Evolutionary conservation across 2,888 invertebrate species (phyloP).

Genomic region (Eupithecia subumbrata): DNA sequence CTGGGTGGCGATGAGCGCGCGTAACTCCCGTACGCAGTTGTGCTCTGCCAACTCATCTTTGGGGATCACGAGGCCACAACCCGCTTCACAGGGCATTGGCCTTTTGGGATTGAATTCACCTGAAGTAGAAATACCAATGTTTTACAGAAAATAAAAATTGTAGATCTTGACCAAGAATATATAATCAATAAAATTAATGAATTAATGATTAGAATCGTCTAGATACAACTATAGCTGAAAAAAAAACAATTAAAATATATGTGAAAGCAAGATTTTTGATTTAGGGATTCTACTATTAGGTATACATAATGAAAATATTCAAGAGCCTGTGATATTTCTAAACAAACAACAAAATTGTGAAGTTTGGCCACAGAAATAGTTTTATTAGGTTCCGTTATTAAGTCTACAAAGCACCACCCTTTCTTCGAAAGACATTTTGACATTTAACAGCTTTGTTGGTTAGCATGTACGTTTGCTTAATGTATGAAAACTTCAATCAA

Average conservation of each 20-base stretch:
- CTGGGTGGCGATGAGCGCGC: constrained; percentile 92
- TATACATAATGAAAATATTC: no score
- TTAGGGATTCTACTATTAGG: no score
- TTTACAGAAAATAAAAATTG: neutral
- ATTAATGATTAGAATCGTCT: neutral
- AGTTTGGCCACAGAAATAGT: neutral
- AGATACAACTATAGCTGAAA: no score
- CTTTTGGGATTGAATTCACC: constrained; percentile 93
- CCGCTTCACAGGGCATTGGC: constrained; percentile 96
- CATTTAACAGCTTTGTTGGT: no score
- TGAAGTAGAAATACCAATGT: constrained; percentile 39
- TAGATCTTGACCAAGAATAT: neutral
- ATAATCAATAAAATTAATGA: neutral
- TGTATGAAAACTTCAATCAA: no score
- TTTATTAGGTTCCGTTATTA: neutral
- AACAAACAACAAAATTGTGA: neutral
- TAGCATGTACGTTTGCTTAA: no score
- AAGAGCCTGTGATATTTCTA: no score
- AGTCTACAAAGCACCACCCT: no score
- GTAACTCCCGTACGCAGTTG: constrained; percentile 95
- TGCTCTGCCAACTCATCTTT: constrained; percentile 97
- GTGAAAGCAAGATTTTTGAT: neutral
- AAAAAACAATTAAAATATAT: neutral
- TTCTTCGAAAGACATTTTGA: neutral
- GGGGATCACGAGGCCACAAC: constrained; percentile 96